These are phyloP conservation scores for Tympanoctomys barrerae DNA, from an alignment of 2,797 vertebrate genomes.

Conservation along the genomic window DNA sequence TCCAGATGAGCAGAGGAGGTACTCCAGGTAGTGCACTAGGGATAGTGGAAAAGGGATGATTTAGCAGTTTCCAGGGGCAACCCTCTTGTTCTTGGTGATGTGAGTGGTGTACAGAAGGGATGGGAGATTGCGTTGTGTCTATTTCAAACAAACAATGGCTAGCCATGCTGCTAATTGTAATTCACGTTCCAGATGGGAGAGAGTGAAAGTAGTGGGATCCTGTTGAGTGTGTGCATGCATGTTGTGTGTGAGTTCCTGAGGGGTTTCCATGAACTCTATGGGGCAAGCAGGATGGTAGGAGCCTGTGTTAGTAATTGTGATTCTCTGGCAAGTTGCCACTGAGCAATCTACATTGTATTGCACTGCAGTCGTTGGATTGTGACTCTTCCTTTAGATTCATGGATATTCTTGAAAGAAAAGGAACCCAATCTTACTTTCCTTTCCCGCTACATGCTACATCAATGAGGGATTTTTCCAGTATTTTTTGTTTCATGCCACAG, in stretches of 20 bases:
- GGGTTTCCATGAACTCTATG: fast-evolving
- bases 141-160: neutral
- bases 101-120: neutral
- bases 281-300: neutral
- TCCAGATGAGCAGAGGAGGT: neutral
- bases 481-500: neutral
- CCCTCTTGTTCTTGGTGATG: neutral
- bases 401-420: neutral
- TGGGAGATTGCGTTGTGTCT: neutral
- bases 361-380: neutral
- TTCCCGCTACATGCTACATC: neutral
- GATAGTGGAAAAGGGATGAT: neutral
- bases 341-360: neutral
- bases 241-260: neutral
- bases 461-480: neutral
- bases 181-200: neutral
- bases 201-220: neutral
- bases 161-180: neutral
- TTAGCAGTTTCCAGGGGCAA: neutral
- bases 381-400: neutral
- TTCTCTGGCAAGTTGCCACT: neutral
- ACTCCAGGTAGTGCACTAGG: neutral
- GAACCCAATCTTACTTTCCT: neutral
- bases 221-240: neutral
- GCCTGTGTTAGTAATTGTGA: fast-evolving